Evolutionary conservation across 2,888 invertebrate species (phyloP), one percentile per base, ranked within the genome.

Genomic region (Andrena hattorfiana): DNA sequence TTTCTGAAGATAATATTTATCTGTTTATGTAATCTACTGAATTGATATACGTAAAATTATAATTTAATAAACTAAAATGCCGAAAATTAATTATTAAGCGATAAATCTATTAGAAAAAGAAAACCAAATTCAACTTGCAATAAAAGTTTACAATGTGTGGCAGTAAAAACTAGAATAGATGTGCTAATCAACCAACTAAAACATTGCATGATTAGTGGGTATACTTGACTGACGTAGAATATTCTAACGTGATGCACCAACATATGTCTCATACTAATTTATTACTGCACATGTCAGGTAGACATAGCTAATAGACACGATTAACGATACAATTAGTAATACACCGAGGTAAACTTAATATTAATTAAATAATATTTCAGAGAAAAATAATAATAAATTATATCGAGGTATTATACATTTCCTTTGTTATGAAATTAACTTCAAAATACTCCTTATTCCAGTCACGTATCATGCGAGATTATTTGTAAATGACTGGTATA

Each of bases 401-500:
- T 54, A 68, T 32, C 10, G 20, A 30, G 13, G 3, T 20, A 16
- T 49, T 1, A 28, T 1, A 2, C 28, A 48, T 6, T 4, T 13
- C 16, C 10, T 42, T 20, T 13, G 10, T 63, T 23, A 56, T n/a
- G 8, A 48, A 49, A 48, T 28, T 35, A 1, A 56, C 4, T 56
- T 20, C 0, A 13, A 8, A 26, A 67, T 35, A 20, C 54, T 68
- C 23, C 13, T 48, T 32, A 62, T 42, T 77, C 75, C 51, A 63
- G 10, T 54, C 66, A 23, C 32, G 54, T 35, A 20, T 69, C 70
- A 68, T 56, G 75, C 28, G 16, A 0, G 49, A 81, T 82, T 82
- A 75, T 75, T 70, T 81, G 70, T 60, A 81, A 70, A 48, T 74
- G 69, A 66, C 64, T 66, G 26, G 49, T 10, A 70, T 70, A 82